Evolutionary conservation across 2,888 invertebrate genomes (phyloP), one percentile per base, ranked within the genome.

Genomic region (Cataglyphis altisquamis): DNA sequence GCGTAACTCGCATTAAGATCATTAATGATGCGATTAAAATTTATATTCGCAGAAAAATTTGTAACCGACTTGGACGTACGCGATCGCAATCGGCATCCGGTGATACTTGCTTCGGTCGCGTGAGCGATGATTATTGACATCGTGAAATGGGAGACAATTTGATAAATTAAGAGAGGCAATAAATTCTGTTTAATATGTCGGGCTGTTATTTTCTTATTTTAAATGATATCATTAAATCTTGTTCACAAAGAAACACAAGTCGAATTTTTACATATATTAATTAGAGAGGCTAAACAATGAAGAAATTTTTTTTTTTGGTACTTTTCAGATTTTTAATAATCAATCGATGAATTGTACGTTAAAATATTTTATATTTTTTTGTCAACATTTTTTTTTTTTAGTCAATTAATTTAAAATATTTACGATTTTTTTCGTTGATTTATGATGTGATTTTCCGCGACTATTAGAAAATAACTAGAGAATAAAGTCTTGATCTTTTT

Each of bases 1-100:
- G 32, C 62, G 57, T 45, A 39, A 29, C 52, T 57, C 68, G 29
- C 84, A 72, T 84, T 70, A 86, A 85, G 64, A 72, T 68, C 64
- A 67, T 66, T 77, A 86, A 89, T 89, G 80, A 84, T 63, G 82
- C 68, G 66, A 80, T 80, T 80, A 80, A 80, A 80, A 80, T 36
- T 60, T 68, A 68, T 41, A 45, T 52, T 60, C 45, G 60, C 12
- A 25, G 70, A 45, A 52, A 80, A 70, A 70, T 80, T 80, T 45
- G 68, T 78, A 78, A 32, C 60, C 25, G 36, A 66, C 25, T 67
- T 55, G 75, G 1, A 64, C 21, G 3, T 8, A 41, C 21, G 32
- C 6, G 60, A 68, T 78, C 18, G 77, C 67, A 39, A 18, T 15
- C 68, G 32, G 41, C 21, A 36, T 67, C 55, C 12, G 52, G 29